These are phyloP conservation scores for Patagioenas fasciata DNA, from an alignment of 2,113 vertebrate species.

Conservation along the genomic window DNA sequence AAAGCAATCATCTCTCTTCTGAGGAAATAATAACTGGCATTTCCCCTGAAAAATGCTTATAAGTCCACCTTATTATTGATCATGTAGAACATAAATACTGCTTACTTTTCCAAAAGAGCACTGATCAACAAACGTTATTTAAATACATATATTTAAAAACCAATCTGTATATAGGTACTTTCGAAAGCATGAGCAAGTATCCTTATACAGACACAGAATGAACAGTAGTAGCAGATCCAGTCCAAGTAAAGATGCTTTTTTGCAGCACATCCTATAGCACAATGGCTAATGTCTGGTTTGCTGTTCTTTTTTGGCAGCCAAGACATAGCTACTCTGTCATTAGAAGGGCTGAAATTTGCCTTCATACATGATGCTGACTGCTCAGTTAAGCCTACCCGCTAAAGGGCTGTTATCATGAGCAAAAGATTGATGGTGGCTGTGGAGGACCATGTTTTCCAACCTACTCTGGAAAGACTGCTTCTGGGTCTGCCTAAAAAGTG, in stretches of 20 bases:
- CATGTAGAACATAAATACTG: neutral
- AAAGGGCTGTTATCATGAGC: neutral
- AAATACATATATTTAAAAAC: neutral
- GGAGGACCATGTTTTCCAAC: neutral
- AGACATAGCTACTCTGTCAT: neutral
- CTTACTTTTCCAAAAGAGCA: neutral
- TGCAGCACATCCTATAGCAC: neutral
- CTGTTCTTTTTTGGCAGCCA: neutral
- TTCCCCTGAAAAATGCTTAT: neutral
- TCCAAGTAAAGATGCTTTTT: neutral
- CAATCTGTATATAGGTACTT: neutral
- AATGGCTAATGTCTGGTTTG: neutral
- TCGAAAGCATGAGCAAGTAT: neutral
- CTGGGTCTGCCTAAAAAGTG: neutral
- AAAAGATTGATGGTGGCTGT: neutral
- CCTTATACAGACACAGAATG: neutral
- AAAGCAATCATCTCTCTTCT: neutral
- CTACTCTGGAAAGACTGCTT: neutral
- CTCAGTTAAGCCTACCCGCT: neutral
- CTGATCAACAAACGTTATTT: neutral
- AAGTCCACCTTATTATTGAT: neutral
- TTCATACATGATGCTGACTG: neutral
- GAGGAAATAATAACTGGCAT: neutral
- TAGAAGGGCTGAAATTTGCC: neutral
- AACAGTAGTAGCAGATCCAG: neutral